These are phyloP conservation scores for Phalacrocorax pelagicus DNA, from an alignment of 2,113 vertebrate species.

Conservation along the genomic window DNA sequence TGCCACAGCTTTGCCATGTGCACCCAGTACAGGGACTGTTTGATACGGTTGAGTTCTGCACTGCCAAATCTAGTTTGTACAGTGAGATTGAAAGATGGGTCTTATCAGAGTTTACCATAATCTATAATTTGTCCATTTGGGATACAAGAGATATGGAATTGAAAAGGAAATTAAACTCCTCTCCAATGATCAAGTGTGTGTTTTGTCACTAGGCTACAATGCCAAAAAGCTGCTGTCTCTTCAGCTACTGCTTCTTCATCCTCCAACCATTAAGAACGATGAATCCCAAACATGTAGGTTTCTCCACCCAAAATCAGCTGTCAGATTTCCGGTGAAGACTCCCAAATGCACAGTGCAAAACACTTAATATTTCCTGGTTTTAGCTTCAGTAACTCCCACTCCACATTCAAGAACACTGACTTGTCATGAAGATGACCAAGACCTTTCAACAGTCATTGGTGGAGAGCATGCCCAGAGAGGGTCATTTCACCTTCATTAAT, in stretches of 20 bases:
- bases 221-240: not conserved
- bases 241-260: not conserved
- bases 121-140: not conserved
- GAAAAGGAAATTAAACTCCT: not conserved
- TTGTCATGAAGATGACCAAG: not conserved
- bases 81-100: not conserved
- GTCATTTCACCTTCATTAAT: not conserved
- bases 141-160: not conserved
- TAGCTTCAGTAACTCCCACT: not conserved
- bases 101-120: not conserved
- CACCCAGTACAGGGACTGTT: not conserved
- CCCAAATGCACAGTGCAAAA: not conserved
- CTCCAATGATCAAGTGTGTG: fast-evolving
- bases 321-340: not conserved
- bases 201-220: not conserved
- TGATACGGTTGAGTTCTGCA: not conserved
- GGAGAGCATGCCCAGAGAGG: not conserved
- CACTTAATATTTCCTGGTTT: not conserved
- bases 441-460: not conserved
- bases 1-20: not conserved
- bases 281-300: not conserved
- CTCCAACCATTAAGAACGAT: not conserved
- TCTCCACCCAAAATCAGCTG: not conserved
- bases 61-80: not conserved
- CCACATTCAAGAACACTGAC: not conserved